Evolutionary conservation across 1,140 invertebrate genomes (phyloP).

Genomic region (Pseudomyrmex gracilis): DNA sequence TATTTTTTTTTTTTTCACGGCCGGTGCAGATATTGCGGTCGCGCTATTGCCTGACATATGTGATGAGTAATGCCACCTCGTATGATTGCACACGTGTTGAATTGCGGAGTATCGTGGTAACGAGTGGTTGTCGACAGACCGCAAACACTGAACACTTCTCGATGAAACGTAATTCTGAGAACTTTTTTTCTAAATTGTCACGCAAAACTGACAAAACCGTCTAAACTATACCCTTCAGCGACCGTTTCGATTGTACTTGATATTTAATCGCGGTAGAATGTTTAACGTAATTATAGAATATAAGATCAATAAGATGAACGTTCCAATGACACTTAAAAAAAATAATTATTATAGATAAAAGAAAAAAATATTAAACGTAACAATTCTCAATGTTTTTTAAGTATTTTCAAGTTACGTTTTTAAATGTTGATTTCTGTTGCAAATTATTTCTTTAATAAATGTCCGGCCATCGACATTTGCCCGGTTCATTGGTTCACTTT

Average conservation of each 20-base stretch:
- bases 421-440: no score
- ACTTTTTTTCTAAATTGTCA: not conserved
- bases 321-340: no score
- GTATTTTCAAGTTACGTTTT: no score
- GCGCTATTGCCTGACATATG: constrained; percentile 37
- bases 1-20: constrained; percentile 28
- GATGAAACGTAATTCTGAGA: not conserved
- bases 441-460: no score
- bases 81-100: constrained; percentile 20
- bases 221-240: not conserved
- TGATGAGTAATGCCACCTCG: constrained; percentile 5
- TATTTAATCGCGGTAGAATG: not conserved
- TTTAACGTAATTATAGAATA: no score
- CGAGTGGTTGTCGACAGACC: constrained; percentile 23
- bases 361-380: no score
- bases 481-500: no score
- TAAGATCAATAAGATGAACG: no score
- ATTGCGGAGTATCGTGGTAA: constrained; percentile 5
- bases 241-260: not conserved
- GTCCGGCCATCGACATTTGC: no score
- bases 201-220: not conserved
- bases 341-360: no score
- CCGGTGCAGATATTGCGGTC: constrained; percentile 44
- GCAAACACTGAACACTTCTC: not conserved
- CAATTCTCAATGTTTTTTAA: no score